phyloP scores from a whole-genome alignment of 2,888 invertebrate species.

The Poecilobothrus nobilitatus region DNA sequence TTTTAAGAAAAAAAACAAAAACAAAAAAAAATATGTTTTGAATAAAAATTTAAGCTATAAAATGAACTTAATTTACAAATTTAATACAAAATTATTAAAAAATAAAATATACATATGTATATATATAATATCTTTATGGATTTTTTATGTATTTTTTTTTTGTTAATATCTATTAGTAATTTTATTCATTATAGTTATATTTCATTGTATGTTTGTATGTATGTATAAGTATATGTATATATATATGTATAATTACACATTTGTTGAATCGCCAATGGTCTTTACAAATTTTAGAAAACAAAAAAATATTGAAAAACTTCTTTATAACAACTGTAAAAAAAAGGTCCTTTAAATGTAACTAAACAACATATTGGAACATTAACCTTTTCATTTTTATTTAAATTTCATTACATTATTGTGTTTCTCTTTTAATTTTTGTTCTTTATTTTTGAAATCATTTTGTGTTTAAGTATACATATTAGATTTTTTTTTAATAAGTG shows the following conservation, averaged over 20 bases:
- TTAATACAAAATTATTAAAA: no score
- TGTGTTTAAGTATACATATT: no score
- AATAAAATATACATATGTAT: no score
- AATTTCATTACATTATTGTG: not conserved
- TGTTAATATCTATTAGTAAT: not conserved
- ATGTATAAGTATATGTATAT: not conserved
- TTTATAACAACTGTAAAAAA: not conserved
- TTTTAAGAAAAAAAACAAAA: no score
- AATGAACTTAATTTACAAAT: no score
- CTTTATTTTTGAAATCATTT: no score
- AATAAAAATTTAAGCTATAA: no score
- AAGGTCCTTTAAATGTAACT: not conserved
- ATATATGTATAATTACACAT: not conserved
- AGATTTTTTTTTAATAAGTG: no score
- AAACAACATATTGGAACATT: conserved; percentile 4
- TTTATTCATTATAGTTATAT: no score
- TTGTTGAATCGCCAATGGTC: conserved; percentile 1
- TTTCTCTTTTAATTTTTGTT: no score
- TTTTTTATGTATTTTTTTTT: not conserved
- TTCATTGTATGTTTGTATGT: not conserved
- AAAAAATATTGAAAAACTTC: not conserved
- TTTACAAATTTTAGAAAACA: not conserved
- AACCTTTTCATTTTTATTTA: conserved; percentile 5
- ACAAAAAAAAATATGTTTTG: no score
- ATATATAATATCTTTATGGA: not conserved